Base-by-base conservation (phyloP, 2,888 invertebrate species). In the Callyntrura guangdongensis region DNA sequence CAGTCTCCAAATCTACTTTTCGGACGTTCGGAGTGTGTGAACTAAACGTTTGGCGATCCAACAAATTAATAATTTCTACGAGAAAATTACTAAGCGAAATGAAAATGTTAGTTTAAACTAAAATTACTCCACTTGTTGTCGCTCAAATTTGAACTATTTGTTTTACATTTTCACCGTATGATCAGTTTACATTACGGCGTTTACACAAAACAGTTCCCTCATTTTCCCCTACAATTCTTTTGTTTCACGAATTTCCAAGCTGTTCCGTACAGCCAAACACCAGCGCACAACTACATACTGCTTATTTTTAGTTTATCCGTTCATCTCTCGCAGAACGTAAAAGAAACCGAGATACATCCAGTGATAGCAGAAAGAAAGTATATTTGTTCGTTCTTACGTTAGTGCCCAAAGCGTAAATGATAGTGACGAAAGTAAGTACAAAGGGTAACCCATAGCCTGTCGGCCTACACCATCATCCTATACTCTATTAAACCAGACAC, bases 261-360 rank as follows among this genome's bases (percentile, higher is more conserved):
- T 81, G 87, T 53, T 81, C 53, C 22, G 53, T 53, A 81, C 87
- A 87, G 87, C 87, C 77, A 87, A 77, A 87, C 87, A 87, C 81
- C 81, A 67, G 17, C 69, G 56, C 81, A 87, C 67, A 27, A 87
- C 87, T 87, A 67, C 25, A 69, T 25, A 69, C 77, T 47, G 45
- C 61, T 87, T 87, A 69, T 27, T 59, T 85, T 69, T 85, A 72
- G 36, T 53, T 69, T 74, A 47, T 77, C 79, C 36, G n/a, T 61
- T 61, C 81, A 81, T 81, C 81, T 81, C 45, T 27, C 14, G 69
- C 56, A 61, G 61, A 14, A 25, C 59, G 17, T 47, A 47, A 14
- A 69, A 11, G 20, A 25, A 45, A 22, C 49, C 81, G 59, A 59
- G 59, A 61, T 81, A 81, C 61, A 61, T 20, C 20, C 17, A 17